Evolutionary conservation across 2,888 invertebrate genomes (phyloP), one percentile per base, ranked within the genome.

Genomic region (Oithona nana): DNA sequence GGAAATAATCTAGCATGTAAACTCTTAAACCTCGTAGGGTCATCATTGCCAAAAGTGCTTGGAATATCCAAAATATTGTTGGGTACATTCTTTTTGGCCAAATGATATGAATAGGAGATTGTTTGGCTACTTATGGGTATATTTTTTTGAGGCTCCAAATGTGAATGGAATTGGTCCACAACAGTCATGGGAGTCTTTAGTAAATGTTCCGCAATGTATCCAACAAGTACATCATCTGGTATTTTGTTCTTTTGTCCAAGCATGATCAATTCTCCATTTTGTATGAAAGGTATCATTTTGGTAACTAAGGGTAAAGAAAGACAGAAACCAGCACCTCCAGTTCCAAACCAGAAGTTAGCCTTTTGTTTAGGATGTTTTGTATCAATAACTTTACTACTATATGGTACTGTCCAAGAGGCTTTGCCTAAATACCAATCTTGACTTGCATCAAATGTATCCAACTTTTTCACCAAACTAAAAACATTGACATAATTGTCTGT

Each of bases 401-500:
- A 75, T 20, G 94, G 94, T 66, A 86, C 84, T 65, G 85, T 83
- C 67, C 94, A 85, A 72, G 93, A 93, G 49, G 92, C 88, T 71
- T 88, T 86, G 64, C 97, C 97, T 67, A 97, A 79, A 77, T 97
- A 97, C 92, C 92, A 95, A 73, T 92, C 88, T 70, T 85, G 82
- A 66, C 83, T 81, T 64, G 87, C 85, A 73, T 86, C 85, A 73
- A 89, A 93, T 69, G 83, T 82, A 68, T 83, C 83, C 66, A 97
- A 78, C 64, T 89, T 78, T 67, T 79, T 79, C 66, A 89, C 80
- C 71, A 97, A 77, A 28, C 85, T 80, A 0, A 88, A 88, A 64
- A 95, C 83, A 75, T 97, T 95, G 66, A 97, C 88, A 77, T 95
- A 97, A 76, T 93, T 95, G 77, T 97, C 97, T n/a, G n/a, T n/a